phyloP scores from a whole-genome alignment of 2,797 vertebrate genomes.

The Falco peregrinus region DNA sequence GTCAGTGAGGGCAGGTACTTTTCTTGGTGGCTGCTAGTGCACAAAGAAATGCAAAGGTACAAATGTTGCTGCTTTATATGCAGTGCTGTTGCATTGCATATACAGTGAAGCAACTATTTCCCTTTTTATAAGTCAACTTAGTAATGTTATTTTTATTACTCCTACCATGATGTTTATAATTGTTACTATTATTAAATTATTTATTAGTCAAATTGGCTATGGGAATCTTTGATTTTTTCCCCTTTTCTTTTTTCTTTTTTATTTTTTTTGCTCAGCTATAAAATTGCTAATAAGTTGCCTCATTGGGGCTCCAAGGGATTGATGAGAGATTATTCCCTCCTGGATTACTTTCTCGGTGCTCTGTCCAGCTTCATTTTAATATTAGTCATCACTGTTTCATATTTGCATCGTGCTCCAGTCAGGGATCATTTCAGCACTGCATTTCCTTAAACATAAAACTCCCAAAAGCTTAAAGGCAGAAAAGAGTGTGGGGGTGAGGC shows the following conservation, averaged over 20 bases:
- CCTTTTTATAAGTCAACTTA: not conserved
- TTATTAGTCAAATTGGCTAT: not conserved
- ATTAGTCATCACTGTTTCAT: slow-evolving; percentile 28
- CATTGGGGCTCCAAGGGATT: not conserved
- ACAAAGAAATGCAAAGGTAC: slow-evolving; percentile 11
- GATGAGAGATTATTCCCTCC: not conserved
- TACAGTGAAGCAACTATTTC: not conserved
- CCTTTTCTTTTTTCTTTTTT: rapidly evolving
- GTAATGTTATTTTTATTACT: not conserved
- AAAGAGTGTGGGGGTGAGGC: not conserved
- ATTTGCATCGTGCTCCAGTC: not conserved
- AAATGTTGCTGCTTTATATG: not conserved
- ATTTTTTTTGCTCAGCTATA: not conserved
- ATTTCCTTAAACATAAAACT: not conserved
- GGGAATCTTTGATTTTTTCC: not conserved
- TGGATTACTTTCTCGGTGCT: slow-evolving; percentile 5
- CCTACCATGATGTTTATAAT: not conserved
- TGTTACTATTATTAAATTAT: not conserved
- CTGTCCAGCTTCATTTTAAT: slow-evolving; percentile 48
- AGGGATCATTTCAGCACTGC: not conserved
- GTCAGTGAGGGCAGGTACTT: not conserved
- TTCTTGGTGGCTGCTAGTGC: not conserved
- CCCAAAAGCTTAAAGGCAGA: not conserved
- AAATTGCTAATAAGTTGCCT: not conserved
- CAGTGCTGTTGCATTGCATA: not conserved